phyloP scores from a whole-genome alignment of 2,888 invertebrate genomes.

The Polylopha cassiicola region DNA sequence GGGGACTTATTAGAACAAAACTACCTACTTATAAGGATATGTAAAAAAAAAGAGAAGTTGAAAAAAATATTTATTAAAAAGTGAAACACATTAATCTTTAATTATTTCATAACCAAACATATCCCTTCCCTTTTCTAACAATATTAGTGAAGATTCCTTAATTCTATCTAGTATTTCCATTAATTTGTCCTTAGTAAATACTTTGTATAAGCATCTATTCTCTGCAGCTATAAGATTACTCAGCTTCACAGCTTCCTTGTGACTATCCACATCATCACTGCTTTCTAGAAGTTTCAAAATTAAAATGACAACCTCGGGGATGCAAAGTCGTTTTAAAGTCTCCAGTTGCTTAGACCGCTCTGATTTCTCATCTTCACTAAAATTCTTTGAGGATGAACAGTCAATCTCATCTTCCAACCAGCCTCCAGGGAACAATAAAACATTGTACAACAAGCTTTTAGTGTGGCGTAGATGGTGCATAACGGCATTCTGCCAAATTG shows the following conservation, averaged over 20 bases:
- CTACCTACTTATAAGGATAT: neutral
- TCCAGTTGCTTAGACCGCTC: slow-evolving; percentile 83
- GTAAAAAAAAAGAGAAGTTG: slow-evolving; percentile 34
- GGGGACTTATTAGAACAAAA: no score
- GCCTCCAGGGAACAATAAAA: slow-evolving; percentile 92
- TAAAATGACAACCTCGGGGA: slow-evolving; percentile 89
- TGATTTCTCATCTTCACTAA: slow-evolving; percentile 61
- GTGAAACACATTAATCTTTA: slow-evolving; percentile 38
- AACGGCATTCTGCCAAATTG: slow-evolving; percentile 84
- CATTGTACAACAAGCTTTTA: slow-evolving; percentile 88
- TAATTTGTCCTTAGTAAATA: slow-evolving; percentile 86
- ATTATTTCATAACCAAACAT: slow-evolving; percentile 85
- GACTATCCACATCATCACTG: slow-evolving; percentile 85
- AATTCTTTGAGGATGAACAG: slow-evolving; percentile 64
- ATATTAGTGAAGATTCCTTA: slow-evolving; percentile 84
- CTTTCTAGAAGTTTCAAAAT: slow-evolving; percentile 88
- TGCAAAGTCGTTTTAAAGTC: slow-evolving; percentile 86
- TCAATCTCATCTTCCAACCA: slow-evolving; percentile 88
- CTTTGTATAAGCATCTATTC: slow-evolving; percentile 86
- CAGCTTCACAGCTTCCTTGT: slow-evolving; percentile 81
- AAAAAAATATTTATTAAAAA: slow-evolving; percentile 49
- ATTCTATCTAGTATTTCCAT: slow-evolving; percentile 86
- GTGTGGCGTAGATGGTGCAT: slow-evolving; percentile 85
- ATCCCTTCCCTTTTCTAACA: slow-evolving; percentile 87
- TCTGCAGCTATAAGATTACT: slow-evolving; percentile 89